Conservation (phyloP, 2,888 invertebrate genomes). For the Zygogramma bicolorata region DNA sequence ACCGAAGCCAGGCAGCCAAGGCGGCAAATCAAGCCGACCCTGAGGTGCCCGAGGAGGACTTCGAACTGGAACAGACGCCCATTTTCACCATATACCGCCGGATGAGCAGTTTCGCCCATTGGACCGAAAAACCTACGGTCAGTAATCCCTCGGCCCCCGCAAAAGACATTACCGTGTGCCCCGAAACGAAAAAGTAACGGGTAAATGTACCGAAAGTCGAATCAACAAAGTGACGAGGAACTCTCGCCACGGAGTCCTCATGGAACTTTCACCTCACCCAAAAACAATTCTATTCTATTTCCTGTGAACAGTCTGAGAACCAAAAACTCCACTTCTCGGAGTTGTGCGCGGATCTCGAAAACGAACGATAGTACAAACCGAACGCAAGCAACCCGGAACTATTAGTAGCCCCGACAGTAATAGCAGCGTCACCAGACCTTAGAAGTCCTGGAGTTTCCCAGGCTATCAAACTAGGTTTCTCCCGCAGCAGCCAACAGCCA, state of each 20-base stretch:
- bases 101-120: no score
- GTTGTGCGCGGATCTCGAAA: no score
- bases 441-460: neutral
- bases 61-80: neutral
- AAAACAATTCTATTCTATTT: no score
- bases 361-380: no score
- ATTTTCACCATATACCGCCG: no score
- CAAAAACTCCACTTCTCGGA: no score
- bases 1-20: neutral
- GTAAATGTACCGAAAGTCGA: neutral
- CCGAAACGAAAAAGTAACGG: no score
- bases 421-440: neutral
- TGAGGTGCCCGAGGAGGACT: neutral
- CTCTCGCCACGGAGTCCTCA: neutral
- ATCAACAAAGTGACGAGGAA: neutral
- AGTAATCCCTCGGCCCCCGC: no score
- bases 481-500: neutral
- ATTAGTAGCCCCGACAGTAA: neutral
- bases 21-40: neutral
- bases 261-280: no score
- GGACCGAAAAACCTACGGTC: no score
- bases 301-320: no score
- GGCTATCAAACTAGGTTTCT: neutral
- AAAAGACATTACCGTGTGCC: no score
- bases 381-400: neutral